Percentiles rank a stretch among this genome's conserved stretches.
These are phyloP conservation scores for Nannoperca australis DNA, from an alignment of 2,797 vertebrate genomes.

Conservation along the genomic window DNA sequence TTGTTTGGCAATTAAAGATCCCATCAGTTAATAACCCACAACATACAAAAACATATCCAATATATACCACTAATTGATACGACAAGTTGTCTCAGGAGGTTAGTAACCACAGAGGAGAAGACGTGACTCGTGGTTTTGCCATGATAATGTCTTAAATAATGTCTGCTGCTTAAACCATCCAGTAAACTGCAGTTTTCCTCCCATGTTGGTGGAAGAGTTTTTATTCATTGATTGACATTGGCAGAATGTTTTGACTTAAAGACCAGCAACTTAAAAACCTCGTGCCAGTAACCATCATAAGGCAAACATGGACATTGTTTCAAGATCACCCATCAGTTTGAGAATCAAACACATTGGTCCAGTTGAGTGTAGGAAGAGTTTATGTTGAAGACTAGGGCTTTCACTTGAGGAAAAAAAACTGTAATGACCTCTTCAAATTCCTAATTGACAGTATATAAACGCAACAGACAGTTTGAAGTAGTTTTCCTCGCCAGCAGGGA, in stretches of 20 bases:
- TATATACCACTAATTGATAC: conserved; percentile 14
- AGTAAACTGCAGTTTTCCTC: neutral
- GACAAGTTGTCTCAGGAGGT: conserved; percentile 15
- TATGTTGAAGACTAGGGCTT: neutral
- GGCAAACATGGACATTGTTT: neutral
- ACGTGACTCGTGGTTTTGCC: neutral
- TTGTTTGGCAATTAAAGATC: conserved; percentile 56
- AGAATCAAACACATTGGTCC: neutral
- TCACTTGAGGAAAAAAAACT: too few species aligned
- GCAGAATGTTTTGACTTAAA: too few species aligned
- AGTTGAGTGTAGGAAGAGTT: neutral
- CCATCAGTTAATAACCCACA: conserved; percentile 39
- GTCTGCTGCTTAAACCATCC: neutral
- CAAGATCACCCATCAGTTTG: neutral
- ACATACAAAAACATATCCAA: conserved; percentile 14
- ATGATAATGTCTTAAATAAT: neutral
- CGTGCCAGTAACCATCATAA: too few species aligned
- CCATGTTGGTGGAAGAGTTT: neutral
- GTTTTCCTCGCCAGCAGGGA: too few species aligned
- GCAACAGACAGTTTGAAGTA: too few species aligned
- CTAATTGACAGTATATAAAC: too few species aligned
- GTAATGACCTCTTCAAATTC: too few species aligned
- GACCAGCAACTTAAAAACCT: too few species aligned
- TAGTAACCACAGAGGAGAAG: neutral
- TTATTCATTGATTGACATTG: too few species aligned